phyloP scores from a whole-genome alignment of 2,113 vertebrate species.

The Grallaria varia region DNA sequence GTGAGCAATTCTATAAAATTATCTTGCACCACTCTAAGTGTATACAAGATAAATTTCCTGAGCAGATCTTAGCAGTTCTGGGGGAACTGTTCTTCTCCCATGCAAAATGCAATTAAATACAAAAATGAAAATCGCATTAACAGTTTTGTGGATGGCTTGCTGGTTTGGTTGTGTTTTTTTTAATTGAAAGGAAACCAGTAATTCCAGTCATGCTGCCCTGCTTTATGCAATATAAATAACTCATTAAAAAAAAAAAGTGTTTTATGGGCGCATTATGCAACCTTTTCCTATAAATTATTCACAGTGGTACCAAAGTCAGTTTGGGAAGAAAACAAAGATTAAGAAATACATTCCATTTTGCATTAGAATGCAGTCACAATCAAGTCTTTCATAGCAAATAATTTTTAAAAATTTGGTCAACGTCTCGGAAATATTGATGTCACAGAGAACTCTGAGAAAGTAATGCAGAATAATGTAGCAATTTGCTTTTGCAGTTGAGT shows the following conservation, averaged over 20 bases:
- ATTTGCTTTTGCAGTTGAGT: background rate
- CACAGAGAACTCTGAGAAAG: background rate
- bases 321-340: background rate
- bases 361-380: background rate
- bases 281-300: background rate
- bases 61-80: background rate
- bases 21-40: background rate
- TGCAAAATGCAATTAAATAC: background rate
- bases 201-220: slow-evolving; percentile 8
- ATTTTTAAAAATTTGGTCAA: background rate
- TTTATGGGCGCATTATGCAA: slow-evolving; percentile 22
- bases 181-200: slow-evolving; percentile 8
- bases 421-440: background rate
- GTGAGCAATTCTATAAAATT: background rate
- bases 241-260: background rate
- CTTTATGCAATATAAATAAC: background rate
- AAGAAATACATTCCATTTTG: background rate
- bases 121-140: background rate
- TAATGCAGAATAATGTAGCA: background rate
- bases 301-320: background rate
- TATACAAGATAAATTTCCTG: background rate
- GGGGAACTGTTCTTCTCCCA: background rate
- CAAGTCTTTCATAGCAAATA: background rate
- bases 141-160: background rate
- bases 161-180: background rate